These are phyloP conservation scores for Lophius piscatorius DNA, from an alignment of 2,113 vertebrate species.

Conservation along the genomic window DNA sequence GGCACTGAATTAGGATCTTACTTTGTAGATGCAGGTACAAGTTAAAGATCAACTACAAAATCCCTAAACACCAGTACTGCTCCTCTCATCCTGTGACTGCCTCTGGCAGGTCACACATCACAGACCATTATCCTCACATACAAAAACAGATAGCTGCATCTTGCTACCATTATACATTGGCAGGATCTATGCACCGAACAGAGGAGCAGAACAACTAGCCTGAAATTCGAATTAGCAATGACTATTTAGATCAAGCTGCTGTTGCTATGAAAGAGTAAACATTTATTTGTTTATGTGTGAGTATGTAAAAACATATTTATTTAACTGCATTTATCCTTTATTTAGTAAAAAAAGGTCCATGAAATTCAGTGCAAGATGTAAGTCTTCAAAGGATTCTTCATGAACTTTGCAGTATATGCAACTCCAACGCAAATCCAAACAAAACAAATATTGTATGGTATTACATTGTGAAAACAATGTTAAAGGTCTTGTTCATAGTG, in stretches of 20 bases:
- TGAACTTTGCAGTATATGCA: background rate
- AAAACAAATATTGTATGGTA: background rate
- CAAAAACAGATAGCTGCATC: conserved; percentile 48
- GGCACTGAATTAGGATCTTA: conserved; percentile 40
- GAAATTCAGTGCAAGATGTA: too few relatives aligned
- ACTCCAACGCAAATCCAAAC: background rate
- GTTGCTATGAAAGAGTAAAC: conserved; percentile 17
- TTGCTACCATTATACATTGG: conserved; percentile 53
- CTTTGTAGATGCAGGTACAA: conserved; percentile 63
- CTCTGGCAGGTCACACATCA: conserved; percentile 30
- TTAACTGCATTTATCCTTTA: too few relatives aligned
- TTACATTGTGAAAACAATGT: background rate
- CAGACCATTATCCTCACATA: conserved; percentile 45
- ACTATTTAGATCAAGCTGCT: background rate
- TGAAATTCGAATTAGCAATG: conserved; percentile 13
- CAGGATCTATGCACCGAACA: conserved; percentile 6
- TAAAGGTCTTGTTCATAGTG: background rate
- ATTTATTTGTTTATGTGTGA: background rate
- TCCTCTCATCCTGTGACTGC: conserved; percentile 34
- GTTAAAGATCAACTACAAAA: conserved; percentile 34
- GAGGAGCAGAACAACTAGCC: conserved; percentile 6
- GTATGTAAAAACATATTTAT: too few relatives aligned
- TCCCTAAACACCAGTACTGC: conserved; percentile 32
- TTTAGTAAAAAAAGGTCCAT: too few relatives aligned
- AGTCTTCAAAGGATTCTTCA: background rate